phyloP scores from a whole-genome alignment of 2,113 vertebrate genomes.

The Antechinus flavipes region DNA sequence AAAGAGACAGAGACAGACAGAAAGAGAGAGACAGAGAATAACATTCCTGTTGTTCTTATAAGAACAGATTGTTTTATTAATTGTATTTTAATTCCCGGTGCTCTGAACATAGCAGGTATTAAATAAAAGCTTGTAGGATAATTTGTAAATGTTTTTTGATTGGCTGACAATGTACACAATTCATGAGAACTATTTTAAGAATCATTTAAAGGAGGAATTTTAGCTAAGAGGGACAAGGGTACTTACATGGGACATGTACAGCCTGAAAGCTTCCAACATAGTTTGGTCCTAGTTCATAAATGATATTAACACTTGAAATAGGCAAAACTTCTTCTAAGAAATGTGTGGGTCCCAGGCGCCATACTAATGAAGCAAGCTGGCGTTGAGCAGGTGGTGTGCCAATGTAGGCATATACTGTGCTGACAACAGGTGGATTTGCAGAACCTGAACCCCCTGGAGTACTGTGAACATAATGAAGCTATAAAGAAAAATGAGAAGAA shows the following conservation, averaged over 20 bases:
- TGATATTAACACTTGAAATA: slow-evolving; percentile 88
- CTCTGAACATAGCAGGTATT: neutral
- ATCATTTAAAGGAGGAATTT: neutral
- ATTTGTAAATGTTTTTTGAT: neutral
- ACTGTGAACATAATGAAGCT: slow-evolving; percentile 98
- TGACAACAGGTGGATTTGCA: slow-evolving; percentile 95
- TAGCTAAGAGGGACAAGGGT: slow-evolving; percentile 27
- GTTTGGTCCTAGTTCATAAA: slow-evolving; percentile 96
- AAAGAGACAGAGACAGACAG: too few relatives aligned
- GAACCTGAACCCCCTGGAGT: slow-evolving; percentile 94
- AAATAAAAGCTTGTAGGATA: neutral
- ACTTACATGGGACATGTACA: slow-evolving; percentile 95
- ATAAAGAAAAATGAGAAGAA: neutral
- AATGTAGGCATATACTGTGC: slow-evolving; percentile 94
- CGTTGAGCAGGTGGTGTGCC: slow-evolving; percentile 96
- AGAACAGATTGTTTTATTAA: neutral
- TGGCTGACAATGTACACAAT: neutral
- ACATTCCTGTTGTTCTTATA: neutral
- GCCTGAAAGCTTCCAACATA: slow-evolving; percentile 97
- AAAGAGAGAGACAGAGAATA: neutral
- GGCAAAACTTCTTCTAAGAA: slow-evolving; percentile 98
- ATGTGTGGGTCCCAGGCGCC: slow-evolving; percentile 96
- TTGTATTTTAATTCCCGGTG: neutral
- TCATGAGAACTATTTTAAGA: neutral
- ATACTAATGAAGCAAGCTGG: slow-evolving; percentile 93